Conservation (phyloP, 2,113 vertebrate species). For the Otocyon megalotis region DNA sequence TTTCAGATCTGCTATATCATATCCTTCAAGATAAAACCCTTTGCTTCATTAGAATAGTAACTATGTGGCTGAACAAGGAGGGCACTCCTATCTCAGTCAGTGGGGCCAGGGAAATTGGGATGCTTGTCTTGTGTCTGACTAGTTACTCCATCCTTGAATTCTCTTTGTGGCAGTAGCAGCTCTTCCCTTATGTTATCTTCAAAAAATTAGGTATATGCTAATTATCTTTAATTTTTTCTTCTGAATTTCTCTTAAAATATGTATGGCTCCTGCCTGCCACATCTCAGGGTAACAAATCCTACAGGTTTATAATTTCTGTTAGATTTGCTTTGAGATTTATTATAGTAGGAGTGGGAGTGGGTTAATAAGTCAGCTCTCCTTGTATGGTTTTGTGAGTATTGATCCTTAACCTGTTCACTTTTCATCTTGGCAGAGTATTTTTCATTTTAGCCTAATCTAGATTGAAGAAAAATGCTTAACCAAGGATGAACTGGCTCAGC, state of each 20-base stretch:
- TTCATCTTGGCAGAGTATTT: neutral
- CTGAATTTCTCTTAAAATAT: conserved; percentile 14
- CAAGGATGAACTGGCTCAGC: neutral
- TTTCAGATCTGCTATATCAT: neutral
- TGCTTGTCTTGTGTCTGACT: neutral
- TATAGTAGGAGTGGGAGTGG: neutral
- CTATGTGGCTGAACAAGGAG: neutral
- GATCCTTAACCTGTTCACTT: neutral
- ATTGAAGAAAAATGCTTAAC: neutral
- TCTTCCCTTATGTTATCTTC: neutral
- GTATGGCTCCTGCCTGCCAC: neutral
- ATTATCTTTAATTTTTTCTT: conserved; percentile 9
- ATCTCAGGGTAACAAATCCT: neutral
- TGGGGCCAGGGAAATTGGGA: neutral
- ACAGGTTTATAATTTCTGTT: conserved; percentile 21
- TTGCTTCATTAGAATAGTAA: neutral
- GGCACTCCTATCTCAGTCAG: neutral
- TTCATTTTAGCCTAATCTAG: neutral
- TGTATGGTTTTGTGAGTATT: neutral
- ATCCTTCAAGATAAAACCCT: neutral
- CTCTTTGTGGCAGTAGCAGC: neutral
- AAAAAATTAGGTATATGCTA: neutral
- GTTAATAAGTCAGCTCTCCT: neutral
- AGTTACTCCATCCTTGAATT: neutral
- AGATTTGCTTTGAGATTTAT: conserved; percentile 15